Percentiles rank a stretch among this genome's conserved stretches.
phyloP scores from a whole-genome alignment of 1,140 invertebrate species.

The Drosophila micromelanica region DNA sequence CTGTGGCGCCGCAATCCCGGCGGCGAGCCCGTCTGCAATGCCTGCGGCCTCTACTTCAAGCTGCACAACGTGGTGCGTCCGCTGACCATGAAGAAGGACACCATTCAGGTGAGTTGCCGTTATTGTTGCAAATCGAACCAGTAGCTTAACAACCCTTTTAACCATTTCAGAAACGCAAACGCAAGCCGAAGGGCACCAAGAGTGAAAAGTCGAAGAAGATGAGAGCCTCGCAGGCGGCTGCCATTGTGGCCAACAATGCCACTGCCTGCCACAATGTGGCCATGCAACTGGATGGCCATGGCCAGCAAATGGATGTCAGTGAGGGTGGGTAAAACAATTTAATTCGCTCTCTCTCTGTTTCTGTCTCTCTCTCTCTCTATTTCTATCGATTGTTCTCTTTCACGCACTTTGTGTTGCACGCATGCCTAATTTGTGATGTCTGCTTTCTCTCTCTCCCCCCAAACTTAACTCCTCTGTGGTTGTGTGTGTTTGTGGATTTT shows the following conservation, averaged over 20 bases:
- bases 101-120: conserved; percentile 88
- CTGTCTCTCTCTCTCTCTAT: not conserved
- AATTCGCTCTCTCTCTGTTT: not conserved
- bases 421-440: conserved; percentile 79
- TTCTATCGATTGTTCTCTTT: not conserved
- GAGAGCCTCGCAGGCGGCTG: conserved; percentile 30
- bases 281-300: conserved; percentile 39
- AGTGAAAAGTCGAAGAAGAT: conserved; percentile 70
- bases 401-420: conserved; percentile 30
- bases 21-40: conserved; percentile 97
- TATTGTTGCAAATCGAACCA: not conserved
- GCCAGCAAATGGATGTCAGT: conserved; percentile 44
- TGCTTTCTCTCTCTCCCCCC: conserved; percentile 62
- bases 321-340: conserved; percentile 56
- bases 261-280: conserved; percentile 36
- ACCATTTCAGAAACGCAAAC: conserved; percentile 90
- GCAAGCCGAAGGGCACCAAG: conserved; percentile 91
- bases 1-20: conserved; percentile 94
- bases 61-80: conserved; percentile 95
- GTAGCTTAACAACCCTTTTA: not conserved
- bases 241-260: conserved; percentile 37
- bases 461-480: not conserved
- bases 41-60: conserved; percentile 97
- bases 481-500: not conserved
- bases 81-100: conserved; percentile 97